phyloP scores from a whole-genome alignment of 2,797 vertebrate genomes.

The Pseudochromis fuscus region DNA sequence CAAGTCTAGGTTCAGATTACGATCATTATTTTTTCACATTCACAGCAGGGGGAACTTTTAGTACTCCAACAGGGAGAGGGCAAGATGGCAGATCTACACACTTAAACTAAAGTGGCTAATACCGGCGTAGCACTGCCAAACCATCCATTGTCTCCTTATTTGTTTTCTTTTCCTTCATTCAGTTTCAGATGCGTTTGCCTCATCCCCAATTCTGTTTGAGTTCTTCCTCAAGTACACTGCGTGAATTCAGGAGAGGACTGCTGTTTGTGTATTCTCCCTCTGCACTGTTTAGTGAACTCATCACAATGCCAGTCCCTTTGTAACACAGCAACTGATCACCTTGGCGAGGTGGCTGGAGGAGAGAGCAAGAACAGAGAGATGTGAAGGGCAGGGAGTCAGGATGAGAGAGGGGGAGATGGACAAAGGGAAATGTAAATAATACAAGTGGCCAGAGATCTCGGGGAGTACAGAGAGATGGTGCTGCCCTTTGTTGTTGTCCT shows the following conservation, averaged over 20 bases:
- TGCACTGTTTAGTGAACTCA: constrained; percentile 42
- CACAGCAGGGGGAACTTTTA: constrained; percentile 26
- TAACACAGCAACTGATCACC: constrained; percentile 57
- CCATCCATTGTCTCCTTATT: constrained; percentile 39
- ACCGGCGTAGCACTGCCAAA: constrained; percentile 21
- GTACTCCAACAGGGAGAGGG: constrained; percentile 24
- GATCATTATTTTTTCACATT: constrained; percentile 46
- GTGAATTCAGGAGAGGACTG: constrained; percentile 60
- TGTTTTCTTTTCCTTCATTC: constrained; percentile 30
- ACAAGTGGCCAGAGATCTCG: constrained; percentile 47
- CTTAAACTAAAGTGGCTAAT: constrained; percentile 48
- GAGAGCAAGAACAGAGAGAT: constrained; percentile 20
- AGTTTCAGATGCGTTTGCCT: constrained; percentile 54
- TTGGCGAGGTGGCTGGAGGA: constrained; percentile 54
- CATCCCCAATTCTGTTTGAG: constrained; percentile 62
- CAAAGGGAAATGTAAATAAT: constrained; percentile 58
- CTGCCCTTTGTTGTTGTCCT: constrained; percentile 49
- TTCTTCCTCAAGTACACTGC: constrained; percentile 45
- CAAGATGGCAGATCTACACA: constrained; percentile 21
- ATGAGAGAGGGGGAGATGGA: constrained; percentile 11
- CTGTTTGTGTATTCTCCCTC: constrained; percentile 54
- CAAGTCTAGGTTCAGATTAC: constrained; percentile 16
- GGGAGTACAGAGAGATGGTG: constrained; percentile 21
- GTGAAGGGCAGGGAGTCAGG: constrained; percentile 39
- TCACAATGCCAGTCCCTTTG: constrained; percentile 37